Evolutionary conservation across 2,797 vertebrate species (phyloP).

Genomic region (Nyctalus aviator): DNA sequence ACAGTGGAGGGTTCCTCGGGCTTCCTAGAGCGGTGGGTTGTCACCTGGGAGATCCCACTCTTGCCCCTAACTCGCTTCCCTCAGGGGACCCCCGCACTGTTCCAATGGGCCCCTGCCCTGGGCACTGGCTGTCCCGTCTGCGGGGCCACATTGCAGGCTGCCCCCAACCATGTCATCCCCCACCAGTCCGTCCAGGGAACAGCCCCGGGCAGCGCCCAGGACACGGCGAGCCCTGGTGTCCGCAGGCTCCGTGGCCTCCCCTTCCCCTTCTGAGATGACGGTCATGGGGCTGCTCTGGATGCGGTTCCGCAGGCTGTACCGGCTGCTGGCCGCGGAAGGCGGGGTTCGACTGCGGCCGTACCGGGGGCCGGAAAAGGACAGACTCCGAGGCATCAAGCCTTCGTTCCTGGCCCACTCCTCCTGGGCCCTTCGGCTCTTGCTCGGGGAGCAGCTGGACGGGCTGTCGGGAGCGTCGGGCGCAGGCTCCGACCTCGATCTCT

Average conservation of each 20-base stretch:
- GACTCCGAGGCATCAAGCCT: constrained; percentile 90
- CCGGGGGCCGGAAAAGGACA: constrained; percentile 90
- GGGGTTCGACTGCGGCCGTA: constrained; percentile 95
- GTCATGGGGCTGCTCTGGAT: constrained; percentile 99
- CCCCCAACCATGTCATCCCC: constrained; percentile 72
- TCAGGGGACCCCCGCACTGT: constrained; percentile 88
- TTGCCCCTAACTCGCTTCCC: constrained; percentile 88
- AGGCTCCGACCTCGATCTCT: constrained; percentile 90
- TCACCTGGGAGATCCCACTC: constrained; percentile 32
- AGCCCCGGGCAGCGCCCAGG: constrained; percentile 69
- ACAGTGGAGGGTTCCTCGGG: constrained; percentile 79
- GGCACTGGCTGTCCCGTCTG: constrained; percentile 73
- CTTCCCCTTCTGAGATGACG: constrained; percentile 97
- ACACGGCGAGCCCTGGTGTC: constrained; percentile 81
- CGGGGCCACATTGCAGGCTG: constrained; percentile 52
- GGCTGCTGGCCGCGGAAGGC: constrained; percentile 97
- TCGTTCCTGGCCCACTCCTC: constrained; percentile 96
- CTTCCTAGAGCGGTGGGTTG: constrained; percentile 83
- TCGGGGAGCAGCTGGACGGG: constrained; percentile 89
- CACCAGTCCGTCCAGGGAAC: constrained; percentile 77
- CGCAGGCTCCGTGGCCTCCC: constrained; percentile 87
- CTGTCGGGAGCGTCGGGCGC: constrained; percentile 86
- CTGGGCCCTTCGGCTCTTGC: constrained; percentile 88
- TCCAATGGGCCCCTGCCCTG: constrained; percentile 68
- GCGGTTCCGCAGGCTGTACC: constrained; percentile 95